Conservation (phyloP, 2,797 vertebrate genomes). For the Hephaestus fuliginosus region DNA sequence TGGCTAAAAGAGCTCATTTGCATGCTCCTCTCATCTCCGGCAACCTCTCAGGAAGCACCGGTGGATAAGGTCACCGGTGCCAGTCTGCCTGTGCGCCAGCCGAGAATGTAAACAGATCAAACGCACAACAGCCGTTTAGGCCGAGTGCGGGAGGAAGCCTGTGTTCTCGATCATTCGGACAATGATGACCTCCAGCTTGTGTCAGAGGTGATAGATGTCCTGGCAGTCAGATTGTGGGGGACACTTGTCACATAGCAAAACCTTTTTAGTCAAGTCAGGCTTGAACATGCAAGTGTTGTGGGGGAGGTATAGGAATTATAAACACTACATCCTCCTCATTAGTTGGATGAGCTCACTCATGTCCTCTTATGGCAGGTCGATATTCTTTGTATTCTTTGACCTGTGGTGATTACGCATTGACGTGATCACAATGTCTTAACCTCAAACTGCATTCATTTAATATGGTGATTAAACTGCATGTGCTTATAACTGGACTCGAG, state of each 20-base stretch:
- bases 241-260: background rate
- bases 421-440: background rate
- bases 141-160: slow-evolving; percentile 20
- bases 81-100: slow-evolving; percentile 67
- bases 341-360: background rate
- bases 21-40: slow-evolving; percentile 72
- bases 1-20: slow-evolving; percentile 75
- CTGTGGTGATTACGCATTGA: background rate
- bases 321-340: background rate
- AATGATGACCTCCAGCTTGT: slow-evolving; percentile 46
- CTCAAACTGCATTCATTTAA: background rate
- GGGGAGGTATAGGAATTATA: background rate
- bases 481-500: too few relatives aligned
- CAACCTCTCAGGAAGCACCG: slow-evolving; percentile 69
- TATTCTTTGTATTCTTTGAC: background rate
- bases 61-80: slow-evolving; percentile 79
- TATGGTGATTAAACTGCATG: background rate
- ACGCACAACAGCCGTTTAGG: slow-evolving; percentile 53
- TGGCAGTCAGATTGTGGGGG: slow-evolving; percentile 9
- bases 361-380: background rate
- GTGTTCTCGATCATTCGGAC: slow-evolving; percentile 51
- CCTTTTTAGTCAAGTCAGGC: background rate
- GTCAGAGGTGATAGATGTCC: slow-evolving; percentile 39
- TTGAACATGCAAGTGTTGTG: background rate
- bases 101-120: slow-evolving; percentile 73